Percentiles rank a stretch among this genome's conserved stretches.
phyloP scores from a whole-genome alignment of 2,797 vertebrate genomes.

The Artibeus jamaicensis region DNA sequence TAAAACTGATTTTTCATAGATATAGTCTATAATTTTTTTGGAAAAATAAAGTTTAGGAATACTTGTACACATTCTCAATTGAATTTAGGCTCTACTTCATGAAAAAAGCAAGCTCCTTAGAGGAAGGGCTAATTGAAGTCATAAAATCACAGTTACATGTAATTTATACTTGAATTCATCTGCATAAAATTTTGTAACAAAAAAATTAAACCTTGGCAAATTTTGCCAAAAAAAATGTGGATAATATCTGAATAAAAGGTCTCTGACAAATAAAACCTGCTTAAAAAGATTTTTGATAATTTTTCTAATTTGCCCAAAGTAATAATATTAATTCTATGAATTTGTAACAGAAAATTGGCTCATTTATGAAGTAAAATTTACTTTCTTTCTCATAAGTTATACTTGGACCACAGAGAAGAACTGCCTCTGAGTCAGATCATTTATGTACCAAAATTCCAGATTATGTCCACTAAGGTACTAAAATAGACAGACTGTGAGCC shows the following conservation, averaged over 20 bases:
- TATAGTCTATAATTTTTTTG: not conserved
- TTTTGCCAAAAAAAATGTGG: slow-evolving; percentile 43
- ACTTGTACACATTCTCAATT: not conserved
- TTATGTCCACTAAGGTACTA: not conserved
- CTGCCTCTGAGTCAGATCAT: not conserved
- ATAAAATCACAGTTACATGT: slow-evolving; percentile 72
- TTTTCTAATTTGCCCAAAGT: slow-evolving; percentile 64
- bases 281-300: slow-evolving; percentile 16
- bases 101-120: slow-evolving; percentile 72
- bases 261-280: not conserved
- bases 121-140: slow-evolving; percentile 68
- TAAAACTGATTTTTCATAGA: not conserved
- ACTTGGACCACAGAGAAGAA: not conserved
- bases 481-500: not conserved
- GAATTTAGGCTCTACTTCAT: slow-evolving; percentile 71
- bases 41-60: not conserved
- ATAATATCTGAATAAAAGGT: slow-evolving; percentile 34
- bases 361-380: slow-evolving; percentile 49
- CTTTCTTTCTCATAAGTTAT: not conserved
- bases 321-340: slow-evolving; percentile 74
- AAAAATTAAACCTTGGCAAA: slow-evolving; percentile 40
- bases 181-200: slow-evolving; percentile 55
- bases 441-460: not conserved
- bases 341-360: slow-evolving; percentile 56
- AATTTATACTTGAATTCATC: slow-evolving; percentile 78